Evolutionary conservation across 2,888 invertebrate genomes (phyloP), one percentile per base, ranked within the genome.

Genomic region (Catocala sponsa): DNA sequence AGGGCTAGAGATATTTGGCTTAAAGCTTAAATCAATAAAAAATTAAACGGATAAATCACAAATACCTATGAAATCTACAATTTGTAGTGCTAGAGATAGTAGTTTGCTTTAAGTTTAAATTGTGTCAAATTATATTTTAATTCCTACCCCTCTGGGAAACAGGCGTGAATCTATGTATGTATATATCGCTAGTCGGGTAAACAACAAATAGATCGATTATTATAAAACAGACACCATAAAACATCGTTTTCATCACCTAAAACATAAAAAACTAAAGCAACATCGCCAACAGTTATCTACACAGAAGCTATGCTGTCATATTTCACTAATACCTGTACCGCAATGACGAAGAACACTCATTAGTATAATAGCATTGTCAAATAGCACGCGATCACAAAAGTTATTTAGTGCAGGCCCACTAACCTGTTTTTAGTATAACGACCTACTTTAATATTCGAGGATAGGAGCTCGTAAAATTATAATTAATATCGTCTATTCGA

Each of bases 391-490:
- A 78, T 62, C 72, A 55, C 55, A 13, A 5, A 47, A 54, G 46
- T 25, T 77, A 77, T 74, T 77, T 77, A 66, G 71, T 65, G 46
- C 12, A 55, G 67, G 7, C 61, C 68, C 13, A 68, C 55, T 75
- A 63, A 56, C 75, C 75, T 63, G 46, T 46, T 78, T 78, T 59
- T 38, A 38, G 56, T 60, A 6, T 58, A 55, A 49, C 59, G 65
- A 44, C 69, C 75, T 69, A 78, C 58, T 74, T 74, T 49, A 38
- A 50, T 59, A 59, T 71, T 74, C 47, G 56, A n/a, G 56, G 60
- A n/a, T 63, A 61, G 38, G 6, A 12, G 10, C 10, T 50, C 50
- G 35, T 44, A 25, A 55, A 51, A 43, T 42, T 44, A 38, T 38
- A 9, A 38, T 38, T 38, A 35, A 46, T 55, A 38, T 15, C 6